Percentiles rank a stretch among this genome's conserved stretches.
Conservation (phyloP, 2,113 vertebrate species). For the Australoheros scitulus region DNA sequence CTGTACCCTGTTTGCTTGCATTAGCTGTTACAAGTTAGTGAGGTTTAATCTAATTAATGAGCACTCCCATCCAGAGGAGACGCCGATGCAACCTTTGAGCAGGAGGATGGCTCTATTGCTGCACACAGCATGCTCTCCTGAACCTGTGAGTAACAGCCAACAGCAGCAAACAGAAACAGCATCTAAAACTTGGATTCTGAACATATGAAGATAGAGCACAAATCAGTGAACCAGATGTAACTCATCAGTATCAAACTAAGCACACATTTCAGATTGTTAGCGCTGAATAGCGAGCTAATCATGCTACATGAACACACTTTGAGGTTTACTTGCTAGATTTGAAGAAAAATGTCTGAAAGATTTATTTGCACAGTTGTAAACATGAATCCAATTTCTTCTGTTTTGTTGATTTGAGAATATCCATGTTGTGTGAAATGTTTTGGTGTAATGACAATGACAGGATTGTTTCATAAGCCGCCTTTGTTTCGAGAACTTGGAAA, state of each 20-base stretch:
- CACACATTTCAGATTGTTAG: neutral
- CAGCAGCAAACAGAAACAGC: constrained; percentile 42
- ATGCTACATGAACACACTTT: accelerated
- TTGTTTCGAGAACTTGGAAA: neutral
- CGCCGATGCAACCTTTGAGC: constrained; percentile 22
- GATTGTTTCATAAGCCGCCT: neutral
- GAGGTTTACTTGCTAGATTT: neutral
- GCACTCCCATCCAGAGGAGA: neutral
- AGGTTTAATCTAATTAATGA: constrained; percentile 19
- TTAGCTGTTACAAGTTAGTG: neutral
- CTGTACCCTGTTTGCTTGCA: neutral
- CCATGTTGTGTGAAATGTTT: neutral
- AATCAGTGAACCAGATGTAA: constrained; percentile 14
- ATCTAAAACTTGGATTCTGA: constrained; percentile 28
- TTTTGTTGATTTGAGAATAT: neutral
- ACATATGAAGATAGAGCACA: neutral
- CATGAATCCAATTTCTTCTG: neutral
- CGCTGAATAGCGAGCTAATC: neutral
- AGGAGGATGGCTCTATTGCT: neutral
- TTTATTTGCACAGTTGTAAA: neutral
- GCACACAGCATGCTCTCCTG: constrained; percentile 12
- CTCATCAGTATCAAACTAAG: neutral
- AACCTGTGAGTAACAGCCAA: neutral
- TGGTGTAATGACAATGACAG: neutral
- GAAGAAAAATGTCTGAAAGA: neutral